phyloP scores from a whole-genome alignment of 2,888 invertebrate genomes.

The Didymodactylos carnosus region DNA sequence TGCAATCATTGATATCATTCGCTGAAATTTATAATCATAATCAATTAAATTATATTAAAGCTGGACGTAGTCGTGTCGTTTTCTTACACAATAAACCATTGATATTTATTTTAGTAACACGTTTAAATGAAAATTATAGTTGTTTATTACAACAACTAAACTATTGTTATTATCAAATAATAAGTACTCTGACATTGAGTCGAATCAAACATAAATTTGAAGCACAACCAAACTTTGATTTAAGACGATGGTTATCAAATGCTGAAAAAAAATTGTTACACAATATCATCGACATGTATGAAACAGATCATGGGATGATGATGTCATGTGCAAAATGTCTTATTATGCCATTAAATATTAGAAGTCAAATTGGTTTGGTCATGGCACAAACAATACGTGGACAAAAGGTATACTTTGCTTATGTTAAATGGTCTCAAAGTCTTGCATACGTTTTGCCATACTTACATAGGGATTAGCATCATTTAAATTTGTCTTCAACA shows the following conservation, averaged over 20 bases:
- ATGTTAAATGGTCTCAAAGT: too few relatives aligned
- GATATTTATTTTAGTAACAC: constrained; percentile 43
- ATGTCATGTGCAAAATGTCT: constrained; percentile 55
- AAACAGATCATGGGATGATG: constrained; percentile 57
- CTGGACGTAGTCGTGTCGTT: constrained; percentile 66
- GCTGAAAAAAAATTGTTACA: constrained; percentile 70
- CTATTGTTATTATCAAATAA: constrained; percentile 57
- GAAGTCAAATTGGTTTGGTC: constrained; percentile 65
- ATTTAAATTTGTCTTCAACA: too few relatives aligned
- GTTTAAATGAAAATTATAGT: constrained; percentile 59
- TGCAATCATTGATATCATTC: constrained; percentile 65
- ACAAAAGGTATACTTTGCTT: background rate
- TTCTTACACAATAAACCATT: constrained; percentile 73
- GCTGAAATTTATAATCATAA: constrained; percentile 62
- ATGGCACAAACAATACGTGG: constrained; percentile 45
- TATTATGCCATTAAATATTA: constrained; percentile 53
- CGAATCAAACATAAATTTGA: constrained; percentile 73
- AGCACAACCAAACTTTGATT: constrained; percentile 74
- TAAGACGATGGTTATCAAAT: constrained; percentile 65
- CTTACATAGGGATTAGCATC: too few relatives aligned
- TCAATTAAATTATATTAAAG: constrained; percentile 51
- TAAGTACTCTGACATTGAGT: constrained; percentile 67
- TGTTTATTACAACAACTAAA: constrained; percentile 66
- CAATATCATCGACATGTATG: constrained; percentile 63
- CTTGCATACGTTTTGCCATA: too few relatives aligned